Percentiles rank a stretch among this genome's conserved stretches.
phyloP scores from a whole-genome alignment of 37 sponge, comb jelly and placozoan species.

The Diacarnus erythraeanus region DNA sequence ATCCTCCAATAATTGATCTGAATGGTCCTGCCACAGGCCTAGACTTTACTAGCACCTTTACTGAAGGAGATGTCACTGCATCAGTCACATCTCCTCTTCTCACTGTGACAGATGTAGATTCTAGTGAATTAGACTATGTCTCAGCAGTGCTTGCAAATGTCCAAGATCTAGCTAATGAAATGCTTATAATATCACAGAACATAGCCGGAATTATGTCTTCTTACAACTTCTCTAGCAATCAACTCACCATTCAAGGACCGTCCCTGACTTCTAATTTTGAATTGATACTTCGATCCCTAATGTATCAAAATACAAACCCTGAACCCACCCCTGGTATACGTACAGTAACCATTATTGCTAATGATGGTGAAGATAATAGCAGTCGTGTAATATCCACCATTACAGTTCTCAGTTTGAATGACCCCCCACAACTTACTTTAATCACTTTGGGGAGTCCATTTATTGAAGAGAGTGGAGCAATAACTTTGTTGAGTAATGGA shows the following conservation, averaged over 20 bases:
- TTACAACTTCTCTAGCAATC: neutral
- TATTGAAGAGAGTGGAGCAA: conserved; percentile 35
- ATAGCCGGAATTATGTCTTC: neutral
- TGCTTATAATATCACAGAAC: neutral
- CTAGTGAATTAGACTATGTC: conserved; percentile 16
- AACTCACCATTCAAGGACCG: conserved; percentile 42
- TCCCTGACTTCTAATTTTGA: conserved; percentile 28
- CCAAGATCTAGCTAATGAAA: conserved; percentile 38
- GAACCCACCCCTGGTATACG: conserved; percentile 58
- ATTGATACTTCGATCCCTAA: conserved; percentile 29
- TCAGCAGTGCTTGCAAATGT: conserved; percentile 4
- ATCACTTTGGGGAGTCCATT: conserved; percentile 14
- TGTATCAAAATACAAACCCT: conserved; percentile 42
- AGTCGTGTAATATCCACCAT: conserved; percentile 19
- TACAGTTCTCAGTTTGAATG: conserved; percentile 35
- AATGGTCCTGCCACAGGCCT: conserved; percentile 46
- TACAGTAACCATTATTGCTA: conserved; percentile 37
- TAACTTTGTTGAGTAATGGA: conserved; percentile 16
- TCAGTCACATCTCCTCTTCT: conserved; percentile 6
- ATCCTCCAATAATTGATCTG: conserved; percentile 58
- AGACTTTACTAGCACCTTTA: conserved; percentile 17
- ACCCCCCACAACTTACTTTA: conserved; percentile 39
- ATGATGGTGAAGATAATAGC: conserved; percentile 55
- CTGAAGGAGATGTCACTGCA: conserved; percentile 40
- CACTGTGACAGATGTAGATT: conserved; percentile 59